phyloP scores from a whole-genome alignment of 2,888 invertebrate species.

The Troilus luridus region DNA sequence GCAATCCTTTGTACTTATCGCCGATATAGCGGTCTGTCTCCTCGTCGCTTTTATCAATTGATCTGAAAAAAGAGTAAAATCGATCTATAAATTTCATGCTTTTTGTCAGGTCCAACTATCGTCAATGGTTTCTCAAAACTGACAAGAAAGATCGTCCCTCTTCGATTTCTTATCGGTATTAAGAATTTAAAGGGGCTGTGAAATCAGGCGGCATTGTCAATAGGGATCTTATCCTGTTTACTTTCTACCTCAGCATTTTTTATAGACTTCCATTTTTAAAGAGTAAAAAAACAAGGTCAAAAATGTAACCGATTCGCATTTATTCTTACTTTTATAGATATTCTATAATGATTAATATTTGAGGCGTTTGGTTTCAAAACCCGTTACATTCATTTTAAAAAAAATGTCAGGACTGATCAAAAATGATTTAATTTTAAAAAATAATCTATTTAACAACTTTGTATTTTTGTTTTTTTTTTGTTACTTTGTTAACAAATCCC shows the following conservation, averaged over 20 bases:
- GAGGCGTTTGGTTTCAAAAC: too few species aligned
- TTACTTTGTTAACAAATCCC: too few species aligned
- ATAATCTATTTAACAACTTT: too few species aligned
- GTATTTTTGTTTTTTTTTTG: too few species aligned
- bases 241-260: background rate
- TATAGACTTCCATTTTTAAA: background rate
- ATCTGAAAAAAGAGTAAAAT: background rate
- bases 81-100: background rate
- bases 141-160: background rate
- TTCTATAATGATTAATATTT: too few species aligned
- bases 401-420: too few species aligned
- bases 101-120: background rate
- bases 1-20: background rate
- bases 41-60: background rate
- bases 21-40: background rate
- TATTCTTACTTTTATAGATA: too few species aligned
- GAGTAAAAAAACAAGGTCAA: background rate
- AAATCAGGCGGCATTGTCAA: background rate
- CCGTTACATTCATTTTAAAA: too few species aligned
- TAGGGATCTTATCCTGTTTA: background rate
- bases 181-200: background rate
- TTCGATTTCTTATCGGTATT: slow-evolving; percentile 7
- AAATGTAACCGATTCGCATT: background rate
- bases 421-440: too few species aligned
- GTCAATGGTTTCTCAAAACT: background rate